Base-by-base conservation (phyloP, 35 echinoderm and acorn worm species). In the Apostichopus parvimensis region DNA sequence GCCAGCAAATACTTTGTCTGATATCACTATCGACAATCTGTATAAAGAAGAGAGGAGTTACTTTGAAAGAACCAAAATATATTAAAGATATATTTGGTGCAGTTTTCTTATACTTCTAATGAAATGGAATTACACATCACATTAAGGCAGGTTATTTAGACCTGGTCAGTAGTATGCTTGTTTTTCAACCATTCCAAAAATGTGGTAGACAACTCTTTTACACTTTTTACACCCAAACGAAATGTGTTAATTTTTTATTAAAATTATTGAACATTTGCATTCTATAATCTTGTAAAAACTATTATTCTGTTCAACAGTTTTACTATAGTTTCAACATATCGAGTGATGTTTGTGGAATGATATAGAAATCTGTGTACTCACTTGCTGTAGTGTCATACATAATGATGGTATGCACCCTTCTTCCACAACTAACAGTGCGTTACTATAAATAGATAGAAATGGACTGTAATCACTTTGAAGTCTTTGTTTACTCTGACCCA, bases 351-450 rank as follows among this genome's bases (percentile, higher is more conserved):
- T 61, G 7, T 61, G 7, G 58, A 1, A 61, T 61, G 58, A 9
- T 61, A 61, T 61, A 9, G 7, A 61, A 61, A 61, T 61, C 58
- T 61, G 58, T 61, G 58, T 52, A 57, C 59, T 72, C 13, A 88
- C 86, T 64, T 88, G 86, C 45, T 73, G 60, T 54, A 88, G 64
- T 1, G 86, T 73, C 34, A 88, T 60, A 20, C 57, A 88, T 73
- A 88, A 2, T 9, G 86, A 88, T 72, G 86, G 86, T 28, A 88
- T 53, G 86, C 86, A 88, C n/a, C 86, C 86, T 54, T 88, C 86
- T 54, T 72, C 64, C 9, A 45, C 68, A 88, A 88, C 86, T 72
- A 88, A n/a, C n/a, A 15, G n/a, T 12, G 86, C 64, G 52, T 88
- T 71, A 57, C 86, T 88, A n/a, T 61, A 45, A 22, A 34, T 61